These are phyloP conservation scores for Caranx ignobilis DNA, from an alignment of 2,113 vertebrate genomes.

Conservation along the genomic window DNA sequence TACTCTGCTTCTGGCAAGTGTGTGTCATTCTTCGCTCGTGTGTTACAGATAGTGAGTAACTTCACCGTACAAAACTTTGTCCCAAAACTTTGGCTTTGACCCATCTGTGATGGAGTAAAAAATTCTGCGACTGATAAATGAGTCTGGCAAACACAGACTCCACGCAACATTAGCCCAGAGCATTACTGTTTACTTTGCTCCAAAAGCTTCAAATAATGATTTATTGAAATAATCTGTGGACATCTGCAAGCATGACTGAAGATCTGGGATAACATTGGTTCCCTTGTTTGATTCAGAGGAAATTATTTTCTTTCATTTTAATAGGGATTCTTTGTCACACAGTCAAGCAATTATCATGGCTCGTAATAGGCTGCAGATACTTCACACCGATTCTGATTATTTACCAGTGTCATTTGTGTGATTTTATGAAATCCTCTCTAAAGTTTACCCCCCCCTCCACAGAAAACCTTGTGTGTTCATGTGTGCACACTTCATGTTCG, in stretches of 20 bases:
- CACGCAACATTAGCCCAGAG: constrained; percentile 64
- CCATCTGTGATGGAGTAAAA: not conserved
- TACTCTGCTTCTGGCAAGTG: not conserved
- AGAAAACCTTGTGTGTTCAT: not conserved
- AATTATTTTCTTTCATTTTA: constrained; percentile 27
- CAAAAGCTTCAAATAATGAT: constrained; percentile 62
- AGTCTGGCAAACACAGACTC: constrained; percentile 51
- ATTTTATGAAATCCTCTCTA: constrained; percentile 30
- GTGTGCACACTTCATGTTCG: not conserved
- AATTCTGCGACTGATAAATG: constrained; percentile 56
- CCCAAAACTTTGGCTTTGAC: constrained; percentile 12
- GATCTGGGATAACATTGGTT: constrained; percentile 14
- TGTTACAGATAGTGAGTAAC: not conserved
- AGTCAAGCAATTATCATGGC: constrained; percentile 14
- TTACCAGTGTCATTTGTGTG: constrained; percentile 23
- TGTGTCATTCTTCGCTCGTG: not conserved
- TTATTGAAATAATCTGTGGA: constrained; percentile 47
- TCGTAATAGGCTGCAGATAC: constrained; percentile 19
- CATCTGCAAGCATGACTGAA: constrained; percentile 25
- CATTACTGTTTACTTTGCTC: constrained; percentile 62
- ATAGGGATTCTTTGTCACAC: constrained; percentile 28
- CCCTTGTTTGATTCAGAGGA: constrained; percentile 27
- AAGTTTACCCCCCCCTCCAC: constrained; percentile 1
- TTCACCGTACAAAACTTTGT: constrained; percentile 3
- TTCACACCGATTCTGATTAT: constrained; percentile 15